A percentile compares a stretch with the other conserved stretches of the same genome.
Conservation (phyloP, 2,888 invertebrate species). For the Lissonota sp. region DNA sequence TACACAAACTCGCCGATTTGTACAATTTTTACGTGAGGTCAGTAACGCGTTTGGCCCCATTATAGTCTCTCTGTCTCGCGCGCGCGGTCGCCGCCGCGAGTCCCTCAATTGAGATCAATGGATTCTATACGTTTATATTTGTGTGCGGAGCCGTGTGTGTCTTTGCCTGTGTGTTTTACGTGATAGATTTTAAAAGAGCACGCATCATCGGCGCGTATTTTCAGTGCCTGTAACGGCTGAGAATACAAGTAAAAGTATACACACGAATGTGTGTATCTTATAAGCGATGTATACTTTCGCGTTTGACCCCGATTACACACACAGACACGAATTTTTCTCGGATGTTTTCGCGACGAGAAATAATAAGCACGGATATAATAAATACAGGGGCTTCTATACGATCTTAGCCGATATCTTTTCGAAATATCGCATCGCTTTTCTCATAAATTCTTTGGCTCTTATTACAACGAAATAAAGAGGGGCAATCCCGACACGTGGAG, state of each 20-base stretch:
- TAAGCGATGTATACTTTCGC: not conserved
- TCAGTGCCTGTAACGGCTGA: not conserved
- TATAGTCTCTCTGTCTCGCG: not conserved
- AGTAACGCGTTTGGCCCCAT: conserved; percentile 43
- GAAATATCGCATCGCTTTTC: no score
- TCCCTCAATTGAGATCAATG: conserved; percentile 35
- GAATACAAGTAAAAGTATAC: not conserved
- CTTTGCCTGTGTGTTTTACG: not conserved
- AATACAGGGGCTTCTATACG: no score
- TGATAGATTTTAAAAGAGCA: conserved; percentile 8
- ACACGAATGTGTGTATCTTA: not conserved
- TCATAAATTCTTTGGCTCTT: no score
- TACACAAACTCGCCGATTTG: conserved; percentile 6
- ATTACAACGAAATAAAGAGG: no score
- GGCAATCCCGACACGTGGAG: no score
- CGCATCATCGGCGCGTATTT: not conserved
- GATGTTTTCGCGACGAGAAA: no score
- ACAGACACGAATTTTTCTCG: no score
- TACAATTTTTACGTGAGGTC: conserved; percentile 51
- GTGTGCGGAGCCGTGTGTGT: not conserved
- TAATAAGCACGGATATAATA: no score
- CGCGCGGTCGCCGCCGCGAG: not conserved
- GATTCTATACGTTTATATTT: not conserved
- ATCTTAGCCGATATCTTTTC: no score
- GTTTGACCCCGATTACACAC: no score